phyloP scores from a whole-genome alignment of 2,888 invertebrate species.

The Callinectes sapidus region DNA sequence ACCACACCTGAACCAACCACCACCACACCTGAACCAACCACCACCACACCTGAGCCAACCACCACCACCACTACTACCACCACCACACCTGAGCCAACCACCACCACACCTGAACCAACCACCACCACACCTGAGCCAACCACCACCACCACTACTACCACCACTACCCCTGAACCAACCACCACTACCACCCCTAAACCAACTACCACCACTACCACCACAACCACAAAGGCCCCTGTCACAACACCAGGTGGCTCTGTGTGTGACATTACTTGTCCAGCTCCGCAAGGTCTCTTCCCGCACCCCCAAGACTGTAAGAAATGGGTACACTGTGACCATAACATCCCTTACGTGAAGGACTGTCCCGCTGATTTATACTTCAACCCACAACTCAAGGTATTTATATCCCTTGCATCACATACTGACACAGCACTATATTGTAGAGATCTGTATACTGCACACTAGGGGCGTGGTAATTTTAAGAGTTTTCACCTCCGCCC shows the following conservation, averaged over 20 bases:
- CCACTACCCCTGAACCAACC: neutral
- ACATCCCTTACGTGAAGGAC: constrained; percentile 64
- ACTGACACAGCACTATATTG: neutral
- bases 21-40: neutral
- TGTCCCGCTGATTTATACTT: constrained; percentile 71
- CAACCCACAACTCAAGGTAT: constrained; percentile 53
- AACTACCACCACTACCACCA: neutral
- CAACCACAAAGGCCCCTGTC: neutral
- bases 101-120: neutral
- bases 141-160: too few species aligned
- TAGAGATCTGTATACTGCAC: too few species aligned
- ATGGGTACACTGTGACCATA: constrained; percentile 64
- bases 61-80: constrained; percentile 8
- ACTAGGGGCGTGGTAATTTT: too few species aligned
- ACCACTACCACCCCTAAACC: neutral
- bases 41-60: constrained; percentile 29
- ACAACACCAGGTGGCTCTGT: neutral
- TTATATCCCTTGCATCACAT: neutral
- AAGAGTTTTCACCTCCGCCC: too few species aligned
- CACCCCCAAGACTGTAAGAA: constrained; percentile 62
- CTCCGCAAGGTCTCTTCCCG: constrained; percentile 59
- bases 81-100: neutral
- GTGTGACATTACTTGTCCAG: constrained; percentile 37
- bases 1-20: neutral
- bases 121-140: neutral